These are phyloP conservation scores for Brachyrhaphis roseni DNA, from an alignment of 2,797 vertebrate genomes.

Conservation along the genomic window DNA sequence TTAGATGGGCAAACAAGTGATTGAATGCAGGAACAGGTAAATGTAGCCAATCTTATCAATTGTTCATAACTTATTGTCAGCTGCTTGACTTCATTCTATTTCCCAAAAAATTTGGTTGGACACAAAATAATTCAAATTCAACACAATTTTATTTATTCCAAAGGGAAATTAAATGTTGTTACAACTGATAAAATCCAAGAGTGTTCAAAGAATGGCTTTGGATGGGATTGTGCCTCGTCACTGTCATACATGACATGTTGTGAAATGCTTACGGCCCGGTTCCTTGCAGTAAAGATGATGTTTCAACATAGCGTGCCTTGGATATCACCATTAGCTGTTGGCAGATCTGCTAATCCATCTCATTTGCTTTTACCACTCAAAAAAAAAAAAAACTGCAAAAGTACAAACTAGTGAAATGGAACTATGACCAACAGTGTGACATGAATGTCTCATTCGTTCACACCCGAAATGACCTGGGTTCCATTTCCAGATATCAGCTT, in stretches of 20 bases:
- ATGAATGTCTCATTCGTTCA: background rate
- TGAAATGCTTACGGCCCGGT: too few species aligned
- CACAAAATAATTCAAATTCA: too few species aligned
- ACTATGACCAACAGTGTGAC: background rate
- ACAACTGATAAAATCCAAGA: too few species aligned
- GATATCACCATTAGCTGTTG: background rate
- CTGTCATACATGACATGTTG: too few species aligned
- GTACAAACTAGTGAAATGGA: background rate
- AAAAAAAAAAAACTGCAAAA: background rate
- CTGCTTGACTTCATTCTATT: too few species aligned
- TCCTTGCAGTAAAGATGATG: too few species aligned
- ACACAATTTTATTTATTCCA: too few species aligned
- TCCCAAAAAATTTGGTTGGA: too few species aligned
- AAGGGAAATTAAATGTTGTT: too few species aligned
- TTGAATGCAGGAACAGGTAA: background rate
- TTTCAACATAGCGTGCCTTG: background rate
- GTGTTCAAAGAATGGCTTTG: too few species aligned
- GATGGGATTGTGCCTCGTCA: too few species aligned
- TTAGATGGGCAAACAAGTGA: background rate
- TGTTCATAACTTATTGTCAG: background rate
- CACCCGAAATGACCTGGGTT: background rate
- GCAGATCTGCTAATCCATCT: background rate
- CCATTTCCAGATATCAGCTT: background rate
- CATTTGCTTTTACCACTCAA: background rate
- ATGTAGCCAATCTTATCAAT: background rate